Evolutionary conservation across 2,113 vertebrate genomes (phyloP), one percentile per base, ranked within the genome.

Genomic region (Dromaius novaehollandiae): DNA sequence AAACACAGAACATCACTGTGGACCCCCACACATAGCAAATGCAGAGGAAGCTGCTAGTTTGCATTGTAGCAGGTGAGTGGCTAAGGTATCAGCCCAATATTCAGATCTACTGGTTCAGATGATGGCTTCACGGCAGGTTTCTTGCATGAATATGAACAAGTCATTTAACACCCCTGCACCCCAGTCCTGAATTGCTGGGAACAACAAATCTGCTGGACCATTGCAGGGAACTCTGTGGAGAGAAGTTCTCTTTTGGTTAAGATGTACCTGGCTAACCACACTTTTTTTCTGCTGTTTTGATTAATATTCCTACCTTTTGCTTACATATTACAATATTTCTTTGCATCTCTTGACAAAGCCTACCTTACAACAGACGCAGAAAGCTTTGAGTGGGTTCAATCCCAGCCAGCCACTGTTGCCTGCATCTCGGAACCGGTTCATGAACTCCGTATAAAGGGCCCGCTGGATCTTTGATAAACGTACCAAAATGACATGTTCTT

Each of bases 351-450:
- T 94, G 66, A 25, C 73, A 71, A 89, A 79, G 96, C 97, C 15
- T 89, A 99, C 99, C 99, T 99, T 99, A 95, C 99, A 99, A 95
- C 99, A 99, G 48, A 99, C 99, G 56, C 99, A 99, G 96, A 99
- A 99, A 65, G 99, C 99, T 97, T 99, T 99, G 71, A 99, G 99
- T 1, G 99, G 99, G 97, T 99, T 99, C 64, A 99, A 98, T 8
- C 99, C 99, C 58, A 99, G 98, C 99, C 99, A 99, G 90, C 99
- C 99, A 5, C 98, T 99, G 98, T 99, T 99, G 74, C 99, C 99
- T 22, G 99, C 99, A 64, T 99, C 99, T 82, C 99, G 97, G 96
- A 99, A 99, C 26, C 99, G 99, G 96, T 99, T 99, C 99, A 99
- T 99, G 93, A 99, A 99, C 97, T 99, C 99, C 0, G 99, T 99